A percentile compares a stretch with the other conserved stretches of the same genome.
Conservation (phyloP, 2,888 invertebrate genomes). For the Nymphalis urticae region DNA sequence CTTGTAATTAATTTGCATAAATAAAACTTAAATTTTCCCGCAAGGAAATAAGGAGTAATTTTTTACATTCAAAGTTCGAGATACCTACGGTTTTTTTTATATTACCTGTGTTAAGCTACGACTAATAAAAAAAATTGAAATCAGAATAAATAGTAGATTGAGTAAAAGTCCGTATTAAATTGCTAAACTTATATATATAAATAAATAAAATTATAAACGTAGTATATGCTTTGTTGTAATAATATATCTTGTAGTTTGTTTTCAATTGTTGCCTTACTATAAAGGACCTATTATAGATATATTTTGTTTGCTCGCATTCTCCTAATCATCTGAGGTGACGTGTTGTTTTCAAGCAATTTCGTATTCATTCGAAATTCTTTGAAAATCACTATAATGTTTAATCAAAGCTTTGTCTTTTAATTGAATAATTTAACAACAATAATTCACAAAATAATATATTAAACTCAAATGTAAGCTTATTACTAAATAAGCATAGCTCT, state of each 20-base stretch:
- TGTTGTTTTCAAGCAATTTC: neutral
- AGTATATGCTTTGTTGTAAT: neutral
- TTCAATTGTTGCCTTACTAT: conserved; percentile 1
- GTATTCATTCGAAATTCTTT: neutral
- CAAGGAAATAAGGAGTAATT: too few relatives aligned
- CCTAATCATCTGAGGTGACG: conserved; percentile 3
- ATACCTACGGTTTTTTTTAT: too few relatives aligned
- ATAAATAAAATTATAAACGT: neutral
- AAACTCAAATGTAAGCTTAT: too few relatives aligned
- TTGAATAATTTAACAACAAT: neutral
- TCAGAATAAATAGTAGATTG: too few relatives aligned
- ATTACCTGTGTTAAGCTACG: too few relatives aligned
- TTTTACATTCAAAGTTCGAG: too few relatives aligned
- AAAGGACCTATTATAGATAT: neutral
- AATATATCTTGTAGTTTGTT: neutral
- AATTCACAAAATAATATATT: neutral
- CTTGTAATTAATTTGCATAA: too few relatives aligned
- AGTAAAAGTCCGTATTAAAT: neutral
- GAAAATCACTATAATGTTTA: conserved; percentile 9
- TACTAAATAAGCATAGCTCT: too few relatives aligned
- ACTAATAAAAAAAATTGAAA: too few relatives aligned
- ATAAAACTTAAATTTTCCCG: too few relatives aligned
- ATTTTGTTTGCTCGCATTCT: conserved; percentile 3
- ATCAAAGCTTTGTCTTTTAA: neutral
- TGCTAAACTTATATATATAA: too few relatives aligned